Conservation (phyloP, 2,888 invertebrate species). For the Leptothorax acervorum region DNA sequence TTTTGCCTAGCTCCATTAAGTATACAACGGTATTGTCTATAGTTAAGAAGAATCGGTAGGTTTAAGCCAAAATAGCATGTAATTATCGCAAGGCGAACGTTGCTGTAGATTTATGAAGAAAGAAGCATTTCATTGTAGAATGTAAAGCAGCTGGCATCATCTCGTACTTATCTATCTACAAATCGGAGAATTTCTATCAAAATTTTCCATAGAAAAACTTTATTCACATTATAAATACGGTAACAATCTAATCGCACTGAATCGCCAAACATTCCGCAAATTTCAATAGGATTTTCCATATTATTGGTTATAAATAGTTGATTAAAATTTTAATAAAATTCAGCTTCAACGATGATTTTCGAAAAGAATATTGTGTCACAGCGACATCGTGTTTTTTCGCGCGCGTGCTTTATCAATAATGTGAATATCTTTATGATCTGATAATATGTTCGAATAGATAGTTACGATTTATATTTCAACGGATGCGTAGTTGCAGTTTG, state of each 20-base stretch:
- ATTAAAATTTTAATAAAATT: neutral
- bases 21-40: conserved; percentile 27
- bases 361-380: neutral
- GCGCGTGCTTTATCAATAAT: neutral
- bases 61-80: conserved; percentile 41
- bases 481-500: neutral
- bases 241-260: neutral
- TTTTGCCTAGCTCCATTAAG: conserved; percentile 38
- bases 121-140: conserved; percentile 51
- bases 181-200: conserved; percentile 5
- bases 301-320: neutral
- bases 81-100: conserved; percentile 44
- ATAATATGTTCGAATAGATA: neutral
- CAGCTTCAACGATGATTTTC: neutral
- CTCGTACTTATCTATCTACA: conserved; percentile 31
- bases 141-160: conserved; percentile 18
- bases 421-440: neutral
- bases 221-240: conserved; percentile 2
- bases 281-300: neutral
- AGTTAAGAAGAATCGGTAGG: conserved; percentile 29
- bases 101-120: conserved; percentile 45
- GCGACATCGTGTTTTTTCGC: neutral
- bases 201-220: neutral
- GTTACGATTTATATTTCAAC: neutral
- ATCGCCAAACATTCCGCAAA: neutral